Conservation (phyloP, 2,888 invertebrate species). For the Cheilosia grossa region DNA sequence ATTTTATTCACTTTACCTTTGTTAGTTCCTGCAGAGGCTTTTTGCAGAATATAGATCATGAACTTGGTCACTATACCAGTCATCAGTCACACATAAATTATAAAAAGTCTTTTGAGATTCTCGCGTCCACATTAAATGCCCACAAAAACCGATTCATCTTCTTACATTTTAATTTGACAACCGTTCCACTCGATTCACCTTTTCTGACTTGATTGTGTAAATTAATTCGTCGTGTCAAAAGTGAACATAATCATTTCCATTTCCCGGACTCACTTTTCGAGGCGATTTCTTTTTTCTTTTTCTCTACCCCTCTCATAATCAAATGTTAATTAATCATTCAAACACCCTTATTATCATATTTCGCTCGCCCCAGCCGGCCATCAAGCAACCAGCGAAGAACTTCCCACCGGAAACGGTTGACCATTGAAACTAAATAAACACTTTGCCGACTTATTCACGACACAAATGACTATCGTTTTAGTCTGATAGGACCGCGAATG, state of each 20-base stretch:
- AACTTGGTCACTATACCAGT: too few relatives aligned
- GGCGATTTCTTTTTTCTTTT: neutral
- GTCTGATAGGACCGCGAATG: slow-evolving; percentile 59
- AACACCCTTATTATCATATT: slow-evolving; percentile 55
- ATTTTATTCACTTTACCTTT: too few relatives aligned
- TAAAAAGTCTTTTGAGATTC: too few relatives aligned
- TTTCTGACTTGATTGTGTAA: neutral
- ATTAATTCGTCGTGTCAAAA: slow-evolving; percentile 7
- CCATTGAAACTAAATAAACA: slow-evolving; percentile 64
- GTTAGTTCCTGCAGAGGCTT: too few relatives aligned
- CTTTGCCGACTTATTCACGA: slow-evolving; percentile 36
- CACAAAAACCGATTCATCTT: neutral
- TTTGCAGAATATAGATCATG: too few relatives aligned
- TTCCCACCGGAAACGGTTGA: slow-evolving; percentile 55
- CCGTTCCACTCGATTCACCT: neutral
- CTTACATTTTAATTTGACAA: neutral
- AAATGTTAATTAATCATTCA: slow-evolving; percentile 63
- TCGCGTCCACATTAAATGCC: neutral
- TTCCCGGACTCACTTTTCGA: slow-evolving; percentile 4
- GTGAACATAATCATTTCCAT: slow-evolving; percentile 38
- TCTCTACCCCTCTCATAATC: neutral
- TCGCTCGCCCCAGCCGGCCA: neutral
- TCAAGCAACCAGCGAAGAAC: slow-evolving; percentile 31
- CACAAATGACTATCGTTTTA: slow-evolving; percentile 39
- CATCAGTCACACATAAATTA: too few relatives aligned